Conservation (phyloP, 2,113 vertebrate species). For the Periophthalmus modestus region DNA sequence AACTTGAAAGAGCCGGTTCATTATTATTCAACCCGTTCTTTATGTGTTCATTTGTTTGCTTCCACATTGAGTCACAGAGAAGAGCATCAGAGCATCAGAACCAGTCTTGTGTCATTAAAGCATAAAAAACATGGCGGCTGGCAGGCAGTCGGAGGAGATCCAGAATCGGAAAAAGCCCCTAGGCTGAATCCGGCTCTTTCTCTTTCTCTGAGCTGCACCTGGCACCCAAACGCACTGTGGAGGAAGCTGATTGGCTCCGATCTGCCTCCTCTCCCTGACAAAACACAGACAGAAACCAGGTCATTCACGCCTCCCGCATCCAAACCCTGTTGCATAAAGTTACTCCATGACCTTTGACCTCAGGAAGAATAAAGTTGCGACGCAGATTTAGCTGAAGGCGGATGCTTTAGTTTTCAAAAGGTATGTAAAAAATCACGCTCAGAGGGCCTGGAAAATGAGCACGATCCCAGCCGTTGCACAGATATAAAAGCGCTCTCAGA, state of each 20-base stretch:
- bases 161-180: conserved; percentile 3
- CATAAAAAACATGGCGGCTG: conserved; percentile 4
- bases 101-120: conserved; percentile 9
- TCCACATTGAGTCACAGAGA: conserved; percentile 4
- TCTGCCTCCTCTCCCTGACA: background rate
- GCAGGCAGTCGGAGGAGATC: conserved; percentile 6
- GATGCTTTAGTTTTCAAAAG: background rate
- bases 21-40: conserved; percentile 6
- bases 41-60: background rate
- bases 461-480: background rate
- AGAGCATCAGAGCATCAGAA: conserved; percentile 9
- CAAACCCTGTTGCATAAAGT: conserved; percentile 1
- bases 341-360: conserved; percentile 6
- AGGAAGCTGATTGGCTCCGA: conserved; percentile 11
- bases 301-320: background rate
- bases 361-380: background rate
- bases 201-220: conserved; percentile 14
- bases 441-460: background rate
- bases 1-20: background rate
- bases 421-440: conserved; percentile 2
- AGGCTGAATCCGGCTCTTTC: conserved; percentile 4
- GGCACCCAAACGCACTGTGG: conserved; percentile 2
- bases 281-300: conserved; percentile 5
- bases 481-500: background rate
- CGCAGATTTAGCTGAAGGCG: background rate